Conservation (phyloP, 2,888 invertebrate species). For the Caenorhabditis afra region DNA sequence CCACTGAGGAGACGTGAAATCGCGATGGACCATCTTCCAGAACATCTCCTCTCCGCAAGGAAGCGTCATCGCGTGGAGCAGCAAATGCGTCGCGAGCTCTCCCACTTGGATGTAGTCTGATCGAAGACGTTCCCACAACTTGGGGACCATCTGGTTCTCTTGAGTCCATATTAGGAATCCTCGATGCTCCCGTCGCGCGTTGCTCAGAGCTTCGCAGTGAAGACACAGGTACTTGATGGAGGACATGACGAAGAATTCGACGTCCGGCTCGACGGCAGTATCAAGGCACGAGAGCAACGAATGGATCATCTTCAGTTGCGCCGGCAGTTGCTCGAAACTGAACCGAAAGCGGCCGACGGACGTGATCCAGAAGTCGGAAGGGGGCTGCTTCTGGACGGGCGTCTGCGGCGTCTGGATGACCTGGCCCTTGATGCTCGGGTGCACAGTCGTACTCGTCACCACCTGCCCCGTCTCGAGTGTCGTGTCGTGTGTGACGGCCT, state of each 20-base stretch:
- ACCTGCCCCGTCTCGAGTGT: constrained; percentile 86
- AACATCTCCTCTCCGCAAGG: constrained; percentile 95
- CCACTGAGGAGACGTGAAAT: constrained; percentile 93
- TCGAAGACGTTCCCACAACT: constrained; percentile 84
- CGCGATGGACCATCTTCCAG: constrained; percentile 94
- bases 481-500: constrained; percentile 91
- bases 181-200: constrained; percentile 89
- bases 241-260: constrained; percentile 92
- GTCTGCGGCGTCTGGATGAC: constrained; percentile 43
- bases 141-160: constrained; percentile 93
- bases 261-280: constrained; percentile 87
- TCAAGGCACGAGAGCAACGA: constrained; percentile 87
- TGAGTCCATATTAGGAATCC: constrained; percentile 82
- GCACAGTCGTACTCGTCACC: constrained; percentile 87
- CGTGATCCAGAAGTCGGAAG: constrained; percentile 88
- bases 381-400: constrained; percentile 42
- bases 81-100: constrained; percentile 91
- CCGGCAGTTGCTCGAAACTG: constrained; percentile 90
- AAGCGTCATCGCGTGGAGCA: constrained; percentile 94
- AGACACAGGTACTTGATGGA: constrained; percentile 92
- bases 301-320: constrained; percentile 93
- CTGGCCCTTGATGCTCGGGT: constrained; percentile 79
- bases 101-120: constrained; percentile 84
- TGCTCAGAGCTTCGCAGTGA: constrained; percentile 93
- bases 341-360: constrained; percentile 94